Evolutionary conservation across 2,797 vertebrate genomes (phyloP).

Genomic region (Anguilla megastoma): DNA sequence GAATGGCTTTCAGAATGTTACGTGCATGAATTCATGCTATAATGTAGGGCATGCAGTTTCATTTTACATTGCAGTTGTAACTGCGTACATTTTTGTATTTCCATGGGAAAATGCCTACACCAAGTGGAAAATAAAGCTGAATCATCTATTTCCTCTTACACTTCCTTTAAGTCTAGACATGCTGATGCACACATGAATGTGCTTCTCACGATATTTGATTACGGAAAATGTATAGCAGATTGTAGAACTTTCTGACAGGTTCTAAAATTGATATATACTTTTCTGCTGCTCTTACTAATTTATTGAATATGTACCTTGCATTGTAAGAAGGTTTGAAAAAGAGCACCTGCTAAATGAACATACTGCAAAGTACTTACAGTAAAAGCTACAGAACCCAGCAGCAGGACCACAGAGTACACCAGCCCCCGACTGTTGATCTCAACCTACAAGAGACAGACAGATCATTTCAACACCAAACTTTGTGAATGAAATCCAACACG

Average conservation of each 20-base stretch:
- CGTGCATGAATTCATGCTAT: background rate
- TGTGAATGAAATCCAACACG: background rate
- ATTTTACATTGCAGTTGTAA: background rate
- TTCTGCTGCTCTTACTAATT: background rate
- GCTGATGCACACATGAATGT: background rate
- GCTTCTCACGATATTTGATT: background rate
- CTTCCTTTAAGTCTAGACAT: background rate
- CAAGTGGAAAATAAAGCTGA: background rate
- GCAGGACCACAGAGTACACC: conserved; percentile 77
- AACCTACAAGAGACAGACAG: conserved; percentile 60
- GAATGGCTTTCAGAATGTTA: background rate
- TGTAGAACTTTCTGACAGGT: background rate
- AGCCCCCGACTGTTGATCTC: conserved; percentile 80
- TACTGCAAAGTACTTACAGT: conserved; percentile 69
- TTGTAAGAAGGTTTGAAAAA: background rate
- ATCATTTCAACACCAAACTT: background rate
- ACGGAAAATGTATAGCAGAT: background rate
- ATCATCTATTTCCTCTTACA: background rate
- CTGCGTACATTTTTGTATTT: background rate
- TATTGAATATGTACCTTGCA: background rate
- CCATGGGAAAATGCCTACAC: background rate
- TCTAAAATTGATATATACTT: background rate
- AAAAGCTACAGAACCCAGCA: conserved; percentile 78
- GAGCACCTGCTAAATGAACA: background rate
- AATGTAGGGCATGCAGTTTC: background rate